These are phyloP conservation scores for Malachius bipustulatus DNA, from an alignment of 2,888 invertebrate genomes.

Conservation along the genomic window DNA sequence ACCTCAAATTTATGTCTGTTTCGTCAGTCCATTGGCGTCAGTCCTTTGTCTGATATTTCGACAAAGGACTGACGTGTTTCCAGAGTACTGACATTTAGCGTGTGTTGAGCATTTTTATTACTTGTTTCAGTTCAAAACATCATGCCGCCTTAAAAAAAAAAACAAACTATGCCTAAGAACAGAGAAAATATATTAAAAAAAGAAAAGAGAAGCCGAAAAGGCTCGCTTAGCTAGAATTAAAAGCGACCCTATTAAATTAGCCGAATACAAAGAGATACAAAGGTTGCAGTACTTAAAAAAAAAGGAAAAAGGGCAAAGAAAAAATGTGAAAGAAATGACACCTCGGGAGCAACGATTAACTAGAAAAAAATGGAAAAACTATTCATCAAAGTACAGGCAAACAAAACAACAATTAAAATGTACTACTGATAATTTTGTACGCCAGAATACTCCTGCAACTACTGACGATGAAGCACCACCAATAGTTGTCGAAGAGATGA, in stretches of 20 bases:
- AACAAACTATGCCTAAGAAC: too few species aligned
- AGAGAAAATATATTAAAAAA: neutral
- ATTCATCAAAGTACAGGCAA: constrained; percentile 3
- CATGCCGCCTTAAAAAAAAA: constrained; percentile 2
- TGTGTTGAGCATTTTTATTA: too few species aligned
- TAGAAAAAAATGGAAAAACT: constrained; percentile 1
- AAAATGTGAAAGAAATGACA: neutral
- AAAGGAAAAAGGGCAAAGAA: neutral
- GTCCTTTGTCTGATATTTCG: too few species aligned
- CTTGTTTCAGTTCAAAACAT: too few species aligned
- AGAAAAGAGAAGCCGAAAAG: neutral
- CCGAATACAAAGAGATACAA: constrained; percentile 5
- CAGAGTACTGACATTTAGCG: too few species aligned
- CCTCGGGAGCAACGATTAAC: neutral
- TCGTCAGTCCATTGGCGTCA: too few species aligned
- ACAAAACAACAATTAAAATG: neutral
- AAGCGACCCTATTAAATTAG: constrained; percentile 3
- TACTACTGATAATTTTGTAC: neutral
- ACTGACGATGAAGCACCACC: neutral
- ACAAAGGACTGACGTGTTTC: too few species aligned
- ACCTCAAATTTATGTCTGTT: too few species aligned
- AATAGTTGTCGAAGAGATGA: constrained; percentile 4
- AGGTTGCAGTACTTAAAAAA: neutral
- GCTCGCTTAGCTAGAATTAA: neutral
- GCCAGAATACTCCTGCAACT: neutral